Evolutionary conservation across 2,113 vertebrate species (phyloP).

Genomic region (Caloenas nicobarica): DNA sequence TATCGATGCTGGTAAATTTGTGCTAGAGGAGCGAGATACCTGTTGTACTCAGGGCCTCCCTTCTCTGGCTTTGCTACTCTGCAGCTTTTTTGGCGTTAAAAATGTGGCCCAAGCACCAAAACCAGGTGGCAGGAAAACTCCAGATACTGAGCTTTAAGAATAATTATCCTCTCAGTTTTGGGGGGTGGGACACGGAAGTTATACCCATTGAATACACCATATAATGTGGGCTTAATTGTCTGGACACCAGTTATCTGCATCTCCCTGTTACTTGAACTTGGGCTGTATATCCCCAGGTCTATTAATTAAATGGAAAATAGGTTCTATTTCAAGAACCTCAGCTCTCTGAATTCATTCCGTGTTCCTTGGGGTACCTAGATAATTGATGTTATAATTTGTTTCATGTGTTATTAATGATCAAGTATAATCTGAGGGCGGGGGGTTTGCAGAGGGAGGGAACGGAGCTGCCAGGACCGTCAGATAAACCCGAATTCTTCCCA

Average conservation of each 20-base stretch:
- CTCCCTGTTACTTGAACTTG: background rate
- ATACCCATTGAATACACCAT: background rate
- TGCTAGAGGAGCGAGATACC: background rate
- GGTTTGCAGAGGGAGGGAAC: background rate
- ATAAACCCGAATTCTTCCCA: accelerated
- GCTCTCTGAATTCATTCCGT: background rate
- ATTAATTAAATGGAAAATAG: background rate
- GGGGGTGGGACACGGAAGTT: background rate
- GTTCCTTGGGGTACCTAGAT: background rate
- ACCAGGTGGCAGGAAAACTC: too few species aligned
- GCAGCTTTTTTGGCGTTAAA: too few species aligned
- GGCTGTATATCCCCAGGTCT: background rate
- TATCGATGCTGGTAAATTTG: background rate
- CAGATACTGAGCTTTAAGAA: background rate
- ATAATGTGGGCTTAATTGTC: accelerated
- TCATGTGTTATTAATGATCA: background rate
- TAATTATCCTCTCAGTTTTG: background rate
- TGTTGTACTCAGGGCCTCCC: background rate
- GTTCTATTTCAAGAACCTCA: background rate
- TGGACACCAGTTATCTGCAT: background rate
- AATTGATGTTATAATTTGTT: background rate
- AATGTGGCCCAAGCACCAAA: too few species aligned
- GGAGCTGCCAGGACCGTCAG: background rate
- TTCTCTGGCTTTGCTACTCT: background rate
- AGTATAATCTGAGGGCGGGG: background rate